Evolutionary conservation across 2,113 vertebrate species (phyloP), one percentile per base, ranked within the genome.

Genomic region (Probosciger aterrimus): DNA sequence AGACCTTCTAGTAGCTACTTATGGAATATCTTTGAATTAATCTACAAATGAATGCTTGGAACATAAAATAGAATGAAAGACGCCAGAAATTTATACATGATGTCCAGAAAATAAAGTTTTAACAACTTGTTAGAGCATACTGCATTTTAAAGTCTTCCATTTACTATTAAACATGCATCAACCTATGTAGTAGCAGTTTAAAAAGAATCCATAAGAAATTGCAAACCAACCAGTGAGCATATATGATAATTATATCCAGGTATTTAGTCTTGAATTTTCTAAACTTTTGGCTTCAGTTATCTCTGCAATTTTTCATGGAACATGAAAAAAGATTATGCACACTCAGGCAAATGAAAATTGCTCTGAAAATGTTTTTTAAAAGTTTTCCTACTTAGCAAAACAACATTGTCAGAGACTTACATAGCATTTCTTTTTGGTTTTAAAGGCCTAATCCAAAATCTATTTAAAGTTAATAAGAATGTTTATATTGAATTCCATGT

Each of bases 381-480:
- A 82, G 14, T 76, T 82, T 85, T 79, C 30, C 52, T 50, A 75
- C 57, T 91, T 85, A 82, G 44, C 30, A 73, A 85, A 95, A 50
- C 49, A 85, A 15, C 14, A 62, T 11, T 18, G 31, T 28, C 65
- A 33, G 65, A 85, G 79, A 79, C 41, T 85, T 84, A 31, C 24
- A 57, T 46, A 65, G 39, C 39, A 62, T 67, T 91, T 92, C 13
- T 69, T 81, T 86, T 86, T 76, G 82, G 68, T 92, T 86, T 76
- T 62, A 96, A 93, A 89, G 76, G 59, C 79, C 53, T 80, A 78
- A 94, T 93, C 55, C 81, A 87, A 92, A 88, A 63, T 89, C 67
- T 83, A 35, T 89, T 94, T 92, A 69, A 90, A 93, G 46, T 57
- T 68, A 60, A 86, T 89, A 73, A 79, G 63, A 64, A 64, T 63